Evolutionary conservation across 2,113 vertebrate genomes (phyloP).

Genomic region (Marmota monax): DNA sequence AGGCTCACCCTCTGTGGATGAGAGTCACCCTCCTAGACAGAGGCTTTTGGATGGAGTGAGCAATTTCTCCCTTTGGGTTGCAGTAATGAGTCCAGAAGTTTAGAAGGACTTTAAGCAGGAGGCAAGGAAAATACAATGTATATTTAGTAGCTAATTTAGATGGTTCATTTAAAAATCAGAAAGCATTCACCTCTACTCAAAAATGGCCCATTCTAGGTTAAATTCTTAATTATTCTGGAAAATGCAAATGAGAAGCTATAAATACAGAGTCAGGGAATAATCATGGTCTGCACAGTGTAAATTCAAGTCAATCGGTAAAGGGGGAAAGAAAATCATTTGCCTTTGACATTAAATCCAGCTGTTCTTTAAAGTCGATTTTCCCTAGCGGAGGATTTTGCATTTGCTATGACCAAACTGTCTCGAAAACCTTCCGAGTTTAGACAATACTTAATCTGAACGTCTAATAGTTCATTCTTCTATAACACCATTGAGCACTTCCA

Average conservation of each 20-base stretch:
- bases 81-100: conserved; percentile 67
- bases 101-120: conserved; percentile 66
- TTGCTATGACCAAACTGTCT: conserved; percentile 62
- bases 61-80: conserved; percentile 42
- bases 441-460: conserved; percentile 79
- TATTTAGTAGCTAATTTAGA: conserved; percentile 80
- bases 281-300: conserved; percentile 76
- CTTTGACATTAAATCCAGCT: conserved; percentile 80
- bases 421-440: conserved; percentile 78
- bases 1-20: background rate
- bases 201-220: conserved; percentile 84
- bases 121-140: conserved; percentile 74
- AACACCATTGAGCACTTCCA: conserved; percentile 81
- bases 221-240: conserved; percentile 85
- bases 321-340: conserved; percentile 79
- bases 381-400: conserved; percentile 65
- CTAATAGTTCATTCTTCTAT: conserved; percentile 82
- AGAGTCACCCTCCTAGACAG: background rate
- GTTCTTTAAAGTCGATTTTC: conserved; percentile 73
- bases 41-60: background rate
- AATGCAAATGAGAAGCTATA: conserved; percentile 84
- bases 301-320: conserved; percentile 78
- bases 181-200: conserved; percentile 84
- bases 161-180: conserved; percentile 81
- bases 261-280: conserved; percentile 83